Conservation (phyloP, 2,888 invertebrate species). For the Merodon equestris region DNA sequence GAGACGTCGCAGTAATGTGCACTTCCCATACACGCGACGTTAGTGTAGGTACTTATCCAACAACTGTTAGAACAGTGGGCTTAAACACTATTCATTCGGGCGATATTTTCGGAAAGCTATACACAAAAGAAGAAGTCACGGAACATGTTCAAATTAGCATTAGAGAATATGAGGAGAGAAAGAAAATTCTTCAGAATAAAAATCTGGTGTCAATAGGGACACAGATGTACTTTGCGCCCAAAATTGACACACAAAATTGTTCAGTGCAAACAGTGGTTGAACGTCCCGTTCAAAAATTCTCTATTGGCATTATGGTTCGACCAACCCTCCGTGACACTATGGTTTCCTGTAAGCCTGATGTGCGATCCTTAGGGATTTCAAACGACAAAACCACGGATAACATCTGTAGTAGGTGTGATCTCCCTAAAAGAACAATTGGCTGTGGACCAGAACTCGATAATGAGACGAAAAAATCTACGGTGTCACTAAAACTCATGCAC, state of each 20-base stretch:
- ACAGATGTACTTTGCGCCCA: slow-evolving; percentile 74
- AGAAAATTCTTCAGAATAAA: slow-evolving; percentile 68
- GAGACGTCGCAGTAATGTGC: slow-evolving; percentile 85
- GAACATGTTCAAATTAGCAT: slow-evolving; percentile 73
- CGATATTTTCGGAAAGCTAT: slow-evolving; percentile 74
- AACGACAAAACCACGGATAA: slow-evolving; percentile 79
- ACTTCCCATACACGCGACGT: slow-evolving; percentile 82
- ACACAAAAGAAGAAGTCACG: slow-evolving; percentile 76
- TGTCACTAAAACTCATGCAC: slow-evolving; percentile 77
- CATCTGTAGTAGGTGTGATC: slow-evolving; percentile 80
- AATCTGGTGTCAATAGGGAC: slow-evolving; percentile 76
- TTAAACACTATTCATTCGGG: slow-evolving; percentile 71
- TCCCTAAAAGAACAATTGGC: slow-evolving; percentile 80
- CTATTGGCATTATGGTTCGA: slow-evolving; percentile 72
- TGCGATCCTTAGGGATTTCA: slow-evolving; percentile 80
- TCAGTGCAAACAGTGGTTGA: slow-evolving; percentile 73
- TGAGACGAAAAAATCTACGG: slow-evolving; percentile 71
- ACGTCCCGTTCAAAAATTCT: slow-evolving; percentile 71
- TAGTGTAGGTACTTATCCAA: slow-evolving; percentile 80
- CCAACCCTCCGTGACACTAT: slow-evolving; percentile 74
- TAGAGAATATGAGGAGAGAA: slow-evolving; percentile 69
- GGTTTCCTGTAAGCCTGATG: slow-evolving; percentile 77
- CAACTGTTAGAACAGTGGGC: slow-evolving; percentile 72
- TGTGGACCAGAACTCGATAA: slow-evolving; percentile 79
- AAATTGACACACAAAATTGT: slow-evolving; percentile 72